Evolutionary conservation across 2,888 invertebrate species (phyloP).

Genomic region (Eurytoma californica): DNA sequence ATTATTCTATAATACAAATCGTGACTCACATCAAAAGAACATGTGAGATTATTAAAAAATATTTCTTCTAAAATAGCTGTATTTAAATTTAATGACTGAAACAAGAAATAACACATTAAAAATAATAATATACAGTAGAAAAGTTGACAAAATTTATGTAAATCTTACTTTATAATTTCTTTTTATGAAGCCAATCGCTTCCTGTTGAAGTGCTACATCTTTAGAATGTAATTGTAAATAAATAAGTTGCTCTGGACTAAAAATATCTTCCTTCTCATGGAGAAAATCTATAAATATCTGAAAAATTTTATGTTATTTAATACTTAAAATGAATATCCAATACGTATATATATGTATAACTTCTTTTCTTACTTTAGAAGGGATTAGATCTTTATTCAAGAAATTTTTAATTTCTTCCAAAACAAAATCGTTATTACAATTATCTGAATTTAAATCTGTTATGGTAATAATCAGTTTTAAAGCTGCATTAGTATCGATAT

Average conservation of each 20-base stretch:
- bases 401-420: slow-evolving; percentile 68
- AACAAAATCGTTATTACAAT: slow-evolving; percentile 58
- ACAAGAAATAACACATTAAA: slow-evolving; percentile 19
- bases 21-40: slow-evolving; percentile 67
- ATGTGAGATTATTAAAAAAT: slow-evolving; percentile 70
- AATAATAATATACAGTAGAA: slow-evolving; percentile 2
- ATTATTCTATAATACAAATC: slow-evolving; percentile 68
- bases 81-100: slow-evolving; percentile 63
- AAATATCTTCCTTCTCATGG: slow-evolving; percentile 57
- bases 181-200: slow-evolving; percentile 67
- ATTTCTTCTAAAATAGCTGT: slow-evolving; percentile 67
- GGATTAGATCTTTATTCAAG: slow-evolving; percentile 59
- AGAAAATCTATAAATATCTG: slow-evolving; percentile 66
- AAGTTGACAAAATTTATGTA: neutral
- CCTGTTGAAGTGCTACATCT: slow-evolving; percentile 62
- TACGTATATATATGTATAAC: no score
- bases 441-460: slow-evolving; percentile 57
- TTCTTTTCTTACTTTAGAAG: slow-evolving; percentile 64
- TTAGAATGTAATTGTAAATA: slow-evolving; percentile 66
- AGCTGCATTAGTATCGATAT: slow-evolving; percentile 63
- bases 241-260: slow-evolving; percentile 64
- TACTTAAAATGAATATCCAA: slow-evolving; percentile 13
- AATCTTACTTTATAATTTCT: slow-evolving; percentile 64
- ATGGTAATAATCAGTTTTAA: slow-evolving; percentile 62
- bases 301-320: slow-evolving; percentile 29